A percentile compares a stretch with the other conserved stretches of the same genome.
Evolutionary conservation across 1,140 invertebrate species (phyloP).

Genomic region (Cyclargus thomasi): DNA sequence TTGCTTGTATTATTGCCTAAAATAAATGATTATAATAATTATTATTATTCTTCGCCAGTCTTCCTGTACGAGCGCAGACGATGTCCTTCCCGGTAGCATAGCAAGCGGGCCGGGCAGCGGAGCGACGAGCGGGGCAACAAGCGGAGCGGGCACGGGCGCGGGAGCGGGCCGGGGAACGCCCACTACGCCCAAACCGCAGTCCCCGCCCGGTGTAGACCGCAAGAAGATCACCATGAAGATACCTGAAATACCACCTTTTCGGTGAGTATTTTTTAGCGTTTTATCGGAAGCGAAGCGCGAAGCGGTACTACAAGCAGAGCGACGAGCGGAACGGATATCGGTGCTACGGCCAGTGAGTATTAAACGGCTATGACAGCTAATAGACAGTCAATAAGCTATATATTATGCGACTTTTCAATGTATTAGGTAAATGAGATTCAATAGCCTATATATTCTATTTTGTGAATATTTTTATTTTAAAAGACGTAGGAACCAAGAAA

Average conservation of each 20-base stretch:
- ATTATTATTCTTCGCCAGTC: not conserved
- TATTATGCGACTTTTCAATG: too few relatives aligned
- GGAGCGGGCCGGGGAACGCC: conserved; percentile 36
- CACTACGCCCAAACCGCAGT: conserved; percentile 47
- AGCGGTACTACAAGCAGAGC: too few relatives aligned
- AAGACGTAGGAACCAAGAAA: too few relatives aligned
- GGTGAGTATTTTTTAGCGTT: conserved; percentile 37
- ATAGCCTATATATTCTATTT: too few relatives aligned
- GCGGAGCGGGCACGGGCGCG: not conserved
- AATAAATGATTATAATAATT: too few relatives aligned
- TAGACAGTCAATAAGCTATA: too few relatives aligned
- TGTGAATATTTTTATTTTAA: too few relatives aligned
- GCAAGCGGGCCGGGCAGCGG: not conserved
- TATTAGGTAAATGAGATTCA: too few relatives aligned
- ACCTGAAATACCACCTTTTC: conserved; percentile 67
- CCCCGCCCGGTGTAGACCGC: conserved; percentile 38
- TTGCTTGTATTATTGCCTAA: too few relatives aligned
- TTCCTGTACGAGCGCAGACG: conserved; percentile 7
- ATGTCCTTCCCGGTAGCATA: not conserved
- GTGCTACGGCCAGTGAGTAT: too few relatives aligned
- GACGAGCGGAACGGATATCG: not conserved
- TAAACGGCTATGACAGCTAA: too few relatives aligned
- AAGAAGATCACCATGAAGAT: conserved; percentile 55
- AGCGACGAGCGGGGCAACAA: conserved; percentile 36
- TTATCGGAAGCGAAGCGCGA: too few relatives aligned